Base-by-base conservation (phyloP, 2,888 invertebrate genomes). In the Ophion costatus region DNA sequence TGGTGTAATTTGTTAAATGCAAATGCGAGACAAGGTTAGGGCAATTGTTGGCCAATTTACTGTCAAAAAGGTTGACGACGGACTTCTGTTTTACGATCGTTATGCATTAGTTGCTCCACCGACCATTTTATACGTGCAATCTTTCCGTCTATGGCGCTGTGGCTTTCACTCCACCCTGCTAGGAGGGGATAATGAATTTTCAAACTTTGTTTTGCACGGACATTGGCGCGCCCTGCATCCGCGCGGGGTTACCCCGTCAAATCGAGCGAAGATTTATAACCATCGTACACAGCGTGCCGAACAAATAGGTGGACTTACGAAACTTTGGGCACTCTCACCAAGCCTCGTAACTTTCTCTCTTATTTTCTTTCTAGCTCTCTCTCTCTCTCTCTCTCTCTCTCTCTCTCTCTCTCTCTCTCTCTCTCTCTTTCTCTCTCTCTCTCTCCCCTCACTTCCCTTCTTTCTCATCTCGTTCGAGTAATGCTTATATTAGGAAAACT, bases 231-330 rank as follows among this genome's bases (percentile, higher is more conserved):
- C 81, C 81, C 33, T 70, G 81, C 63, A 70, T 80, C 76, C 67
- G 67, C 80, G 73, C 67, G 73, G 42, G 71, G 67, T 66, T 64
- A 71, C 82, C 45, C 84, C 82, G 85, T 85, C 85, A 85, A 85
- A 85, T 85, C 85, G 85, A 85, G 85, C 76, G 24, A 80, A 85
- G 85, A 85, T 85, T 85, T 85, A 85, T 85, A 82, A 80, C 85
- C 80, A 56, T 76, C 76, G 75, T 82, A 71, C 71, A 85, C 79
- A 61, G 79, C 63, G 80, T 73, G 67, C 81, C 70, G 75, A 84
- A 84, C 84, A 84, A 84, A 84, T 84, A 82, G 78, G 75, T 57
- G 78, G 82, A 81, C 84, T 84, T 84, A 82, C 70, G 67, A 81
- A 84, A 81, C 57, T 82, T 84, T 82, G 64, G 38, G 22, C 78